Base-by-base conservation (phyloP, 1,140 invertebrate genomes). In the Drosophila oshimai region DNA sequence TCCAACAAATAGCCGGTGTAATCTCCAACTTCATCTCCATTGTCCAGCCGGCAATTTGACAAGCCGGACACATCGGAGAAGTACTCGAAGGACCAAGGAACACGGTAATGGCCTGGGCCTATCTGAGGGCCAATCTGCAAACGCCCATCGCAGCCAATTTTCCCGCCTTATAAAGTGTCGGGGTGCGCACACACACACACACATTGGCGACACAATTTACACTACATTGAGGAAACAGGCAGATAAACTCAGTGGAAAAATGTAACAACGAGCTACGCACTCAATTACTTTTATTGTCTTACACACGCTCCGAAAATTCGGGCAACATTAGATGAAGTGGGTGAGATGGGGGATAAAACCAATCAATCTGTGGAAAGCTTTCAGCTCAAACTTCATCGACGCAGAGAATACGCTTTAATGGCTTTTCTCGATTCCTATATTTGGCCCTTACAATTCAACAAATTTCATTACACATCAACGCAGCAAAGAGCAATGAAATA, bases 221-320 rank as follows among this genome's bases (percentile, higher is more conserved):
- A 84, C 80, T 80, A 84, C 80, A 86, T 84, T 86, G 80, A 76
- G 53, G 74, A 75, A 86, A 75, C 53, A 67, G 33, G 39, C 36
- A 26, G 37, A 42, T 18, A 22, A 39, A 72, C 22, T 22, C 28
- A 26, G 45, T 61, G 53, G 39, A 51, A 73, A 67, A 72, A 72
- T 61, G 69, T 62, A 73, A 55, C 45, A 74, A 57, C 69, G 54
- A 65, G 33, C 73, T 73, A 77, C 74, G 74, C 80, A 86, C 79
- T 84, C 80, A 86, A 84, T 84, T 84, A 84, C 83, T 84, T 84
- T 84, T 84, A 84, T 84, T 84, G 80, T 84, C 80, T 84, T 84
- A 84, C 75, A 86, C 79, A 84, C 74, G 74, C 70, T 64, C 79
- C 50, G 50, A 55, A 84, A 84, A 86, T 79, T 84, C 71, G 79